Percentiles rank a stretch among this genome's conserved stretches.
Conservation (phyloP, 2,888 invertebrate species). For the Pterostichus niger region DNA sequence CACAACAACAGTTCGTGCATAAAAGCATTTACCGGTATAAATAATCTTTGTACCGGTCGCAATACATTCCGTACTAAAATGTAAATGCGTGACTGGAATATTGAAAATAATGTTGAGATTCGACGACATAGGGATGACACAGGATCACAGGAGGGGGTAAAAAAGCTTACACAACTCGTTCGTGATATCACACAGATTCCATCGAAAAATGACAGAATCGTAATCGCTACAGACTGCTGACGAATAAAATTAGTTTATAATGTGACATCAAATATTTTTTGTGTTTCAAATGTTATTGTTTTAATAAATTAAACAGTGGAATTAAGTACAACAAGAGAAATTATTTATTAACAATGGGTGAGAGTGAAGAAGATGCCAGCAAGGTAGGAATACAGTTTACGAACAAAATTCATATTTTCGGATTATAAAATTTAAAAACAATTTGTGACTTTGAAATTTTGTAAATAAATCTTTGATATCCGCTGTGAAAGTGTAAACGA, state of each 20-base stretch:
- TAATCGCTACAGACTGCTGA: slow-evolving; percentile 44
- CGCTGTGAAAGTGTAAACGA: background rate
- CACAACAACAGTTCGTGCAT: slow-evolving; percentile 23
- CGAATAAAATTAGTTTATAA: slow-evolving; percentile 1
- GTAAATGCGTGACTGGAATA: slow-evolving; percentile 57
- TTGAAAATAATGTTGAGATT: slow-evolving; percentile 60
- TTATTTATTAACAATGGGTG: slow-evolving; percentile 17
- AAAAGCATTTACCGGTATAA: slow-evolving; percentile 21
- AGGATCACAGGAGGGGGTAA: slow-evolving; percentile 54
- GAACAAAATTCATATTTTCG: no score
- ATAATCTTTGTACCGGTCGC: slow-evolving; percentile 45
- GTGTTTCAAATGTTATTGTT: slow-evolving; percentile 8
- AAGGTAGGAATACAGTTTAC: slow-evolving; percentile 26
- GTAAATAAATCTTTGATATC: background rate
- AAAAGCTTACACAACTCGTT: slow-evolving; percentile 44
- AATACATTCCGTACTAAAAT: slow-evolving; percentile 30
- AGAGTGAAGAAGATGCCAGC: slow-evolving; percentile 49
- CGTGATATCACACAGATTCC: slow-evolving; percentile 53
- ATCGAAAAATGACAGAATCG: slow-evolving; percentile 59
- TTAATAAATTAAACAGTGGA: slow-evolving; percentile 14
- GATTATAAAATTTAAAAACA: no score
- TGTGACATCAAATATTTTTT: background rate
- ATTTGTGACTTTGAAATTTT: no score
- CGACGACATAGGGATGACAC: slow-evolving; percentile 53
- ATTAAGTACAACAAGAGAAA: background rate